Percentiles rank a stretch among this genome's conserved stretches.
Evolutionary conservation across 2,888 invertebrate species (phyloP).

Genomic region (Anarsia innoxiella): DNA sequence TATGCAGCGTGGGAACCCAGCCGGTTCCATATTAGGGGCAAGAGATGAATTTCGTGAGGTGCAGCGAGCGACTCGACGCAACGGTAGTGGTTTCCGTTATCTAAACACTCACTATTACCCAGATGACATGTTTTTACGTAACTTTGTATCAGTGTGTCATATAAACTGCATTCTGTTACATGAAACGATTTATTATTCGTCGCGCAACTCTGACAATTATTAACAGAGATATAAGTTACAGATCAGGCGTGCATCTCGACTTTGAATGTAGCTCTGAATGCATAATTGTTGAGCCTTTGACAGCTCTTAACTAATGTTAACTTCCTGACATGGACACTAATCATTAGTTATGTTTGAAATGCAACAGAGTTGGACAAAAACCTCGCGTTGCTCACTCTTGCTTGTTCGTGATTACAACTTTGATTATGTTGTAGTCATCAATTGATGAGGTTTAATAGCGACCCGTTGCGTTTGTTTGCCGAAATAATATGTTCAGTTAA

Average conservation of each 20-base stretch:
- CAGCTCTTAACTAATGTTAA: constrained; percentile 19
- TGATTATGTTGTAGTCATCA: constrained; percentile 9
- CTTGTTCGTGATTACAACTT: constrained; percentile 5
- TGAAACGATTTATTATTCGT: too few species aligned
- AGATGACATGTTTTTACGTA: too few species aligned
- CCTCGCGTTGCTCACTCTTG: not conserved
- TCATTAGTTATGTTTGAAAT: constrained; percentile 39
- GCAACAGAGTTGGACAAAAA: constrained; percentile 6
- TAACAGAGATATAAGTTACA: too few species aligned
- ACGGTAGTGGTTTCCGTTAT: too few species aligned
- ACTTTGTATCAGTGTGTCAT: too few species aligned
- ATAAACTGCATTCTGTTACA: too few species aligned
- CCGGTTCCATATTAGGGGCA: constrained; percentile 12
- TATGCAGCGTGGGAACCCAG: constrained; percentile 9
- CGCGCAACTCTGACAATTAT: too few species aligned
- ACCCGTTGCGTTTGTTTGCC: constrained; percentile 4
- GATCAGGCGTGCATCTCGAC: too few species aligned
- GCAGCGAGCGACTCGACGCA: too few species aligned
- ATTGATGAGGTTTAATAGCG: constrained; percentile 6
- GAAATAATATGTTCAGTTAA: constrained; percentile 1
- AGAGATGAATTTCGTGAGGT: too few species aligned
- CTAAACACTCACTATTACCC: too few species aligned
- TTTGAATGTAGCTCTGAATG: constrained; percentile 21
- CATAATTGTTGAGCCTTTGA: constrained; percentile 22
- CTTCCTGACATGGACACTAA: constrained; percentile 41